Evolutionary conservation across 1,140 invertebrate genomes (phyloP).

Genomic region (Drosophila tropicalis): DNA sequence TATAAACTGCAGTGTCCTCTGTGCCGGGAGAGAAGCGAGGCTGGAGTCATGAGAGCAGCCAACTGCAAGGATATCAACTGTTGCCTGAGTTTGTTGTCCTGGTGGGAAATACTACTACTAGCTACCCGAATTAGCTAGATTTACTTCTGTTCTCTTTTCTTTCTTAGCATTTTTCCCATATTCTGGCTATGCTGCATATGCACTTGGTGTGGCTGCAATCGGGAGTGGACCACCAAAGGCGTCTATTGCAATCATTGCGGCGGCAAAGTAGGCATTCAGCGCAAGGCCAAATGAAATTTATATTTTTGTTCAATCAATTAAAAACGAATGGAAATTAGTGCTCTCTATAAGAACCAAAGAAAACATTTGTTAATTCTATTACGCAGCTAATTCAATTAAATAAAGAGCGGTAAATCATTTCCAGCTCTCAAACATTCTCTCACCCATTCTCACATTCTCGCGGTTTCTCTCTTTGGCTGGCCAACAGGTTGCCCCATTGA

Average conservation of each 20-base stretch:
- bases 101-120: conserved; percentile 55
- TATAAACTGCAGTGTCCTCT: conserved; percentile 73
- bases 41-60: conserved; percentile 76
- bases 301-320: conserved; percentile 52
- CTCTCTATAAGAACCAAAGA: conserved; percentile 9
- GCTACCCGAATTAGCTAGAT: too few species aligned
- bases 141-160: background rate
- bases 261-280: conserved; percentile 75
- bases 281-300: conserved; percentile 50
- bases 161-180: conserved; percentile 65
- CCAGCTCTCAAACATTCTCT: conserved; percentile 4
- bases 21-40: conserved; percentile 66
- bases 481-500: background rate
- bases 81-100: conserved; percentile 70
- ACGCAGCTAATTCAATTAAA: conserved; percentile 77
- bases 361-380: conserved; percentile 60
- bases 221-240: conserved; percentile 78
- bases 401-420: conserved; percentile 30
- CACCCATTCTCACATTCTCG: background rate
- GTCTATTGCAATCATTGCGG: conserved; percentile 75
- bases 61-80: conserved; percentile 70
- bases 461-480: background rate
- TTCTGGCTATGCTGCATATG: conserved; percentile 78
- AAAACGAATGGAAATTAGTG: conserved; percentile 46
- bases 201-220: conserved; percentile 79